These are phyloP conservation scores for Zootermopsis nevadensis DNA, from an alignment of 2,888 invertebrate genomes.

Conservation along the genomic window DNA sequence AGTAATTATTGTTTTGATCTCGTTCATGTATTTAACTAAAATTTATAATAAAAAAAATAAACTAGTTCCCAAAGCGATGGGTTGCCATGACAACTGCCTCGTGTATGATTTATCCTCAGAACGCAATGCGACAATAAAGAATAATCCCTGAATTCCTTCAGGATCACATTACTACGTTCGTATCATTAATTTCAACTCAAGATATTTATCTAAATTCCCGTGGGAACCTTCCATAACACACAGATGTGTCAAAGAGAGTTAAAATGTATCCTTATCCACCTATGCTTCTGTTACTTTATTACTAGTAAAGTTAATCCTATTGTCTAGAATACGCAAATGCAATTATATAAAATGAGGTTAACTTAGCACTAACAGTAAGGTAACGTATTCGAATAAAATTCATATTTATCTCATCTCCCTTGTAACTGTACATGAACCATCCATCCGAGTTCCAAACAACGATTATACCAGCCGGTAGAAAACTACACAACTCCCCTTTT, in stretches of 20 bases:
- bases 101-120: neutral
- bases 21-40: no score
- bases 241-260: neutral
- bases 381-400: no score
- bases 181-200: neutral
- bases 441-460: no score
- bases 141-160: neutral
- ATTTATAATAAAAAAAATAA: constrained; percentile 8
- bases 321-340: no score
- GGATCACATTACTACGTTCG: neutral
- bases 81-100: constrained; percentile 7
- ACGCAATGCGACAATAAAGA: neutral
- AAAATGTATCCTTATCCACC: neutral
- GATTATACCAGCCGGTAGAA: no score
- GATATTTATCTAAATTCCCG: constrained; percentile 21
- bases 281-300: neutral
- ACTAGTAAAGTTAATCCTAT: neutral
- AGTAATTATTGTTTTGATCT: constrained; percentile 12
- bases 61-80: constrained; percentile 5
- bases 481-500: no score
- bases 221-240: neutral
- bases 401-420: no score
- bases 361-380: no score
- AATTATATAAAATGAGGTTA: no score
- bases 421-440: no score